A percentile compares a stretch with the other conserved stretches of the same genome.
phyloP scores from a whole-genome alignment of 1,140 invertebrate genomes.

The Dinothrombium tinctorium region DNA sequence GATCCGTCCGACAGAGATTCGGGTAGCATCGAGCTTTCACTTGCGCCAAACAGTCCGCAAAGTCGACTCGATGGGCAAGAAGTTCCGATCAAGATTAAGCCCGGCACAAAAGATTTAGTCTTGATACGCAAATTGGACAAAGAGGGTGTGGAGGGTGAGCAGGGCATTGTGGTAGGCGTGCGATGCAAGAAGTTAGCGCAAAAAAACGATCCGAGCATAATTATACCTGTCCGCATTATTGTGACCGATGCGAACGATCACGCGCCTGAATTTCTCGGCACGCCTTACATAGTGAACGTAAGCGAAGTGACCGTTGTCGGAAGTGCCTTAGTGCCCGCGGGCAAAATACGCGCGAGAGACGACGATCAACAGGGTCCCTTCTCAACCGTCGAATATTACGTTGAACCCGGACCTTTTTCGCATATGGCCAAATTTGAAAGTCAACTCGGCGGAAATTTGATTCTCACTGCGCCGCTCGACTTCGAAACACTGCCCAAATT shows the following conservation, averaged over 20 bases:
- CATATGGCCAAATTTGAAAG: conserved; percentile 58
- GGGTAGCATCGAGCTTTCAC: conserved; percentile 48
- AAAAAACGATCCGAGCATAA: conserved; percentile 41
- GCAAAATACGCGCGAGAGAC: conserved; percentile 50
- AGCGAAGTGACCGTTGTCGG: conserved; percentile 60
- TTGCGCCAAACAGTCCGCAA: conserved; percentile 25
- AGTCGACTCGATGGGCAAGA: background rate
- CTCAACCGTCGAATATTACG: conserved; percentile 61
- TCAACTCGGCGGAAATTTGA: conserved; percentile 57
- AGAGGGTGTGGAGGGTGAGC: conserved; percentile 25
- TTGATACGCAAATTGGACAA: conserved; percentile 51
- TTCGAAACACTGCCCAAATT: conserved; percentile 57
- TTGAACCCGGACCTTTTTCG: conserved; percentile 47
- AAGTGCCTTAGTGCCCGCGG: conserved; percentile 37
- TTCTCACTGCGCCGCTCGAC: conserved; percentile 51
- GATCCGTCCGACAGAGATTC: conserved; percentile 12
- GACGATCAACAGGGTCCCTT: conserved; percentile 66
- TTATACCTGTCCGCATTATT: conserved; percentile 64
- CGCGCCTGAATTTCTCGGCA: conserved; percentile 32
- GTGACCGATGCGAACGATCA: conserved; percentile 85
- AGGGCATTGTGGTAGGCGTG: conserved; percentile 14
- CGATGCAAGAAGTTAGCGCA: conserved; percentile 23
- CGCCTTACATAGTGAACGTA: conserved; percentile 53
- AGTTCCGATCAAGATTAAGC: conserved; percentile 44
- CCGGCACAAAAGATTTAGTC: conserved; percentile 53